Evolutionary conservation across 53 echinoderm and acorn worm species (phyloP).

Genomic region (Antedon mediterranea): DNA sequence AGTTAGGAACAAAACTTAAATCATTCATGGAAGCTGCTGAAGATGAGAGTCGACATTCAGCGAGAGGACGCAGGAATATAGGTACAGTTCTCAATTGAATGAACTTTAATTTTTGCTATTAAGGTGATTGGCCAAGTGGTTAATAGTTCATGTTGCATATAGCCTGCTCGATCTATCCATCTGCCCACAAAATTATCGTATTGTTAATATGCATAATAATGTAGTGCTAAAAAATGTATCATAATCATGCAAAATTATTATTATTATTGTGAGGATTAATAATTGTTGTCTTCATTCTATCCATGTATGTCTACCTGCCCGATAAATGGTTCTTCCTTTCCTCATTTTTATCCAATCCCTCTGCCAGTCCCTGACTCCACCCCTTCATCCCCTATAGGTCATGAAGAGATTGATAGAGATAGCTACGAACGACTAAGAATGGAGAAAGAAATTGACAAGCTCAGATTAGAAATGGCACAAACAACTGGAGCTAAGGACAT

Average conservation of each 20-base stretch:
- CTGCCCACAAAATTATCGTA: too few relatives aligned
- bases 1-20: conserved; percentile 31
- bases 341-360: neutral
- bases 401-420: conserved; percentile 33
- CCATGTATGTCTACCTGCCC: neutral
- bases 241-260: too few relatives aligned
- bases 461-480: conserved; percentile 46
- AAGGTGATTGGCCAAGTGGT: too few relatives aligned
- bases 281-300: neutral
- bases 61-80: neutral
- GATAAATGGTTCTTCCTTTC: neutral
- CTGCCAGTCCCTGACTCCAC: neutral
- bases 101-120: too few relatives aligned
- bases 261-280: too few relatives aligned
- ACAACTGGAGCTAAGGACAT: conserved; percentile 36
- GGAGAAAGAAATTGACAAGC: conserved; percentile 58
- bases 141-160: too few relatives aligned
- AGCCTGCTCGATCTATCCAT: too few relatives aligned
- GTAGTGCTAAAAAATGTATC: too few relatives aligned
- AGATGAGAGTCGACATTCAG: conserved; percentile 39
- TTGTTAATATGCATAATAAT: too few relatives aligned
- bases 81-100: too few relatives aligned
- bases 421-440: conserved; percentile 30
- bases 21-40: conserved; percentile 41
- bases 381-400: neutral